Percentiles rank a stretch among this genome's conserved stretches.
These are phyloP conservation scores for Dinothrombium tinctorium DNA, from an alignment of 1,140 invertebrate genomes.

Conservation along the genomic window DNA sequence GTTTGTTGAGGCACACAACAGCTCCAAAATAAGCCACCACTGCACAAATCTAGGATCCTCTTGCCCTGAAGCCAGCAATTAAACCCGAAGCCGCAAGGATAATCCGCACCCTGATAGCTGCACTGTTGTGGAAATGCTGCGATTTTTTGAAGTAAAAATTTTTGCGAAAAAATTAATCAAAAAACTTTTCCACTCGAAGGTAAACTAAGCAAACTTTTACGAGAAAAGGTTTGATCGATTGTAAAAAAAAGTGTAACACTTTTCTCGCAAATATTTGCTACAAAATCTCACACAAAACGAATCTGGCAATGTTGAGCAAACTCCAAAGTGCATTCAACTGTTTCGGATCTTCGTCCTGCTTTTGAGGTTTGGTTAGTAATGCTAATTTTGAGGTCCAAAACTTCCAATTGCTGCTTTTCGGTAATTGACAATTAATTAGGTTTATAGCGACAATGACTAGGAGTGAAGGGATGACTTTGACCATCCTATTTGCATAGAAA, in stretches of 20 bases:
- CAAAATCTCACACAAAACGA: conserved; percentile 14
- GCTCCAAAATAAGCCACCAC: conserved; percentile 74
- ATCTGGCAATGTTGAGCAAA: conserved; percentile 14
- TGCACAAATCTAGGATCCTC: conserved; percentile 57
- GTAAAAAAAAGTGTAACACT: too few relatives aligned
- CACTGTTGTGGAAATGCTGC: conserved; percentile 77
- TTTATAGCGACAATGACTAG: too few relatives aligned
- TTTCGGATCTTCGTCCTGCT: conserved; percentile 5
- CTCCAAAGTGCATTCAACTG: conserved; percentile 11
- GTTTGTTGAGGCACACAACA: conserved; percentile 57
- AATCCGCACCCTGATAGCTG: conserved; percentile 60
- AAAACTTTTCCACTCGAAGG: not conserved
- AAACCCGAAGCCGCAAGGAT: conserved; percentile 65
- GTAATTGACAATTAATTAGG: too few relatives aligned
- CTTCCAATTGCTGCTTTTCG: too few relatives aligned
- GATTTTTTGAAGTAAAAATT: not conserved
- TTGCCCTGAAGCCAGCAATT: conserved; percentile 65
- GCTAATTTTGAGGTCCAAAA: not conserved
- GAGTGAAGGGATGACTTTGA: too few relatives aligned
- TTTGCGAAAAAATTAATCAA: not conserved
- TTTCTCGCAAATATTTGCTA: too few relatives aligned
- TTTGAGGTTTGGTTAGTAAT: conserved; percentile 1
- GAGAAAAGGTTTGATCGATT: not conserved
- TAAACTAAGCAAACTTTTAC: not conserved
- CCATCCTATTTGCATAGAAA: too few relatives aligned